A percentile compares a stretch with the other conserved stretches of the same genome.
phyloP scores from a whole-genome alignment of 2,888 invertebrate genomes.

The Aplocera efformata region DNA sequence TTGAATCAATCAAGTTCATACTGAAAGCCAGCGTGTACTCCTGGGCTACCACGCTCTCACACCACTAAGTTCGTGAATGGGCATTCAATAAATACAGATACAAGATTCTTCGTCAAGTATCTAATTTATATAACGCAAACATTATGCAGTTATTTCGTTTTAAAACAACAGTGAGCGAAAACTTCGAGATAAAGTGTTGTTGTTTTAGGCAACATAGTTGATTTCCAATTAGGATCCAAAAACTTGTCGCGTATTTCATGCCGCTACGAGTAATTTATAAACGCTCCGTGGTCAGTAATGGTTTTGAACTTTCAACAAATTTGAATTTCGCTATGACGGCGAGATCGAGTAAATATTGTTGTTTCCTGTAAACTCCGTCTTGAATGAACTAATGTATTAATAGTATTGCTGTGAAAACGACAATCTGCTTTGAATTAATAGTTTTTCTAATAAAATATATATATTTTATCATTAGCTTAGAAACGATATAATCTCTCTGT shows the following conservation, averaged over 20 bases:
- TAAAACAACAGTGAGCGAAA: conserved; percentile 35
- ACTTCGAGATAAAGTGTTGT: conserved; percentile 42
- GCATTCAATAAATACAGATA: too few species aligned
- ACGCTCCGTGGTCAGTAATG: conserved; percentile 45
- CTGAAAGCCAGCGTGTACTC: too few species aligned
- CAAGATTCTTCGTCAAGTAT: too few species aligned
- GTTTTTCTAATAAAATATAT: conserved; percentile 18
- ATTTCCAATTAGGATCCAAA: conserved; percentile 60
- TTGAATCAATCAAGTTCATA: too few species aligned
- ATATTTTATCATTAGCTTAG: background rate
- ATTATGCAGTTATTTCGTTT: conserved; percentile 20
- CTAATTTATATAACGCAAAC: conserved; percentile 13
- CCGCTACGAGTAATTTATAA: conserved; percentile 50
- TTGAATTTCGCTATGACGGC: conserved; percentile 46
- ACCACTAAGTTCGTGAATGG: too few species aligned
- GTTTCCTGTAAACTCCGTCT: conserved; percentile 34
- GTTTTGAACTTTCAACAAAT: conserved; percentile 46
- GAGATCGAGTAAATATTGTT: conserved; percentile 42
- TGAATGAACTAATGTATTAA: conserved; percentile 28
- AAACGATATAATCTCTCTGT: too few species aligned
- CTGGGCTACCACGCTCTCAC: too few species aligned
- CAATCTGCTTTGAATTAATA: conserved; percentile 32
- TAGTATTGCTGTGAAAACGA: conserved; percentile 25
- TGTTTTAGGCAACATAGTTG: conserved; percentile 51
- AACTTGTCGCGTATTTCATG: conserved; percentile 59